A percentile compares a stretch with the other conserved stretches of the same genome.
These are phyloP conservation scores for Syngnathus rostellatus DNA, from an alignment of 2,797 vertebrate species.

Conservation along the genomic window DNA sequence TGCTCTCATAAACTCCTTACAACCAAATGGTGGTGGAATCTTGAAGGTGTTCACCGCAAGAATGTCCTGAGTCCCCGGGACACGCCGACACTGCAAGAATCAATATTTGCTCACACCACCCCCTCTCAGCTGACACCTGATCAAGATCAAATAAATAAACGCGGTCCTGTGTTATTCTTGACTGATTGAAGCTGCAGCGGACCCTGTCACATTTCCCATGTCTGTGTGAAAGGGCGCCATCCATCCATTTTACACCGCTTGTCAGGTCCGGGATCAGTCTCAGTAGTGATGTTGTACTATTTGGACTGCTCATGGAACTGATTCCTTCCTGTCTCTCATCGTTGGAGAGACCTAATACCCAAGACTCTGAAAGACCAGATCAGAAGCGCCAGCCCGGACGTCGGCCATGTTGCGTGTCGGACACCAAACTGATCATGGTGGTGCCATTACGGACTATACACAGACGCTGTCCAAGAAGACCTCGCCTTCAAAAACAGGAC, in stretches of 20 bases:
- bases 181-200: conserved; percentile 32
- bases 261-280: background rate
- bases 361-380: conserved; percentile 86
- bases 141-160: conserved; percentile 24
- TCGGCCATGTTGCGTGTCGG: conserved; percentile 74
- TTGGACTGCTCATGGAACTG: conserved; percentile 15
- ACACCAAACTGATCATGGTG: conserved; percentile 80
- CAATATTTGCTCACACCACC: conserved; percentile 23
- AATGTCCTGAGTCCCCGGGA: conserved; percentile 13
- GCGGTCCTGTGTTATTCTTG: conserved; percentile 19
- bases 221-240: background rate
- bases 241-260: background rate
- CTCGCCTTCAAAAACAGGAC: no score
- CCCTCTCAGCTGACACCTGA: conserved; percentile 20
- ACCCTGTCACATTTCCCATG: background rate
- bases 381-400: conserved; percentile 83
- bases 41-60: conserved; percentile 15
- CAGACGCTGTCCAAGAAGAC: no score
- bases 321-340: conserved; percentile 10
- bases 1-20: conserved; percentile 1
- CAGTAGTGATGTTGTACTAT: background rate
- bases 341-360: conserved; percentile 81
- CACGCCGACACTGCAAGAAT: conserved; percentile 12
- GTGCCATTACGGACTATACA: conserved; percentile 39
- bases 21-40: conserved; percentile 5